Percentiles rank a stretch among this genome's conserved stretches.
phyloP scores from a whole-genome alignment of 1,140 invertebrate species.

The Acromyrmex charruanus region DNA sequence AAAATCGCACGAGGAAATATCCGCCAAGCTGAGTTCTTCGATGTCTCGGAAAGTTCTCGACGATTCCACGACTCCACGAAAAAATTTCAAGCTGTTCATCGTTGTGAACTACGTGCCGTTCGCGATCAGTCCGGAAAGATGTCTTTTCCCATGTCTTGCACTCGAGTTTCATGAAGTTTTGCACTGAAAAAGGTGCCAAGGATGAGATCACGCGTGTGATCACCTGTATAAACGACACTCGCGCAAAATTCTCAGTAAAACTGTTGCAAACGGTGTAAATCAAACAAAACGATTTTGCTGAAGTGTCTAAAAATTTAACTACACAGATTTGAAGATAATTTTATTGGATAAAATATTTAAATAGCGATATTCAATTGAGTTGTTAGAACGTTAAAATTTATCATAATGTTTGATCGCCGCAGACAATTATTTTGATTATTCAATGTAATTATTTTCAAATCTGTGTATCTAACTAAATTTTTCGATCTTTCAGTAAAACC shows the following conservation, averaged over 20 bases:
- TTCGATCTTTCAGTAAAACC: no score
- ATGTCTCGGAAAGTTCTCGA: background rate
- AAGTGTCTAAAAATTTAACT: no score
- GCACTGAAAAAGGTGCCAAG: slow-evolving; percentile 52
- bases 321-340: no score
- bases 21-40: background rate
- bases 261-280: slow-evolving; percentile 29
- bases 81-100: background rate
- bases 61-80: background rate
- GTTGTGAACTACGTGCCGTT: no score
- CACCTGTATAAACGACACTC: slow-evolving; percentile 26
- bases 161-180: background rate
- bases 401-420: no score
- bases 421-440: no score
- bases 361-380: no score
- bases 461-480: no score
- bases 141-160: background rate
- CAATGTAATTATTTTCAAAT: no score
- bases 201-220: slow-evolving; percentile 56
- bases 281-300: no score
- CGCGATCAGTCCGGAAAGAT: background rate
- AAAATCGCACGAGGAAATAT: background rate
- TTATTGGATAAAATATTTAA: no score
- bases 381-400: no score
- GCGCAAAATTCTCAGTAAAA: slow-evolving; percentile 41